Evolutionary conservation across 2,888 invertebrate species (phyloP).

Genomic region (Podotricha telesiphe): DNA sequence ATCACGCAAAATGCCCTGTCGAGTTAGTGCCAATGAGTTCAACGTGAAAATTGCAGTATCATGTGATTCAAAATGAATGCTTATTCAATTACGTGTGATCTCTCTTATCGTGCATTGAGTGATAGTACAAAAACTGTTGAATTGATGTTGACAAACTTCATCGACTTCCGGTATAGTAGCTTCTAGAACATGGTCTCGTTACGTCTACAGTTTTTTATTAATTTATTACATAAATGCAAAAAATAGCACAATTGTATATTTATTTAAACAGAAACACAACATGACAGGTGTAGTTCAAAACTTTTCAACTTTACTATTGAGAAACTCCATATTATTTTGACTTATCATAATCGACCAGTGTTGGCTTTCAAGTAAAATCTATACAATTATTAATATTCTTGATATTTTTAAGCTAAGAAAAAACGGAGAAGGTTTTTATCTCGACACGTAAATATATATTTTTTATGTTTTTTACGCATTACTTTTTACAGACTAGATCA

Average conservation of each 20-base stretch:
- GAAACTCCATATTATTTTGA: too few species aligned
- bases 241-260: neutral
- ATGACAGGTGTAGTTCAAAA: neutral
- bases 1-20: neutral
- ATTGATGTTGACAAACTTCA: neutral
- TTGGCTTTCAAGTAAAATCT: too few species aligned
- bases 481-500: too few species aligned
- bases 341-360: too few species aligned
- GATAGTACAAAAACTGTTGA: constrained; percentile 1
- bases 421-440: too few species aligned
- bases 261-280: too few species aligned
- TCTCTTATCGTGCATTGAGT: neutral
- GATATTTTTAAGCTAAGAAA: too few species aligned
- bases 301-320: too few species aligned
- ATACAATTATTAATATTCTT: too few species aligned
- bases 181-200: constrained; percentile 6
- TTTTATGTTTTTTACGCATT: too few species aligned
- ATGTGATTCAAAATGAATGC: constrained; percentile 2
- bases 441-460: too few species aligned
- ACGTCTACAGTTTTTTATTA: neutral
- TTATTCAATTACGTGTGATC: constrained; percentile 12
- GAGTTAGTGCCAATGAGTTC: neutral
- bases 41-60: constrained; percentile 1
- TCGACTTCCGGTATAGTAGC: constrained; percentile 1
- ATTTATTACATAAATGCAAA: neutral